A percentile compares a stretch with the other conserved stretches of the same genome.
These are phyloP conservation scores for Boloria euphrosyne DNA, from an alignment of 2,888 invertebrate genomes.

Conservation along the genomic window DNA sequence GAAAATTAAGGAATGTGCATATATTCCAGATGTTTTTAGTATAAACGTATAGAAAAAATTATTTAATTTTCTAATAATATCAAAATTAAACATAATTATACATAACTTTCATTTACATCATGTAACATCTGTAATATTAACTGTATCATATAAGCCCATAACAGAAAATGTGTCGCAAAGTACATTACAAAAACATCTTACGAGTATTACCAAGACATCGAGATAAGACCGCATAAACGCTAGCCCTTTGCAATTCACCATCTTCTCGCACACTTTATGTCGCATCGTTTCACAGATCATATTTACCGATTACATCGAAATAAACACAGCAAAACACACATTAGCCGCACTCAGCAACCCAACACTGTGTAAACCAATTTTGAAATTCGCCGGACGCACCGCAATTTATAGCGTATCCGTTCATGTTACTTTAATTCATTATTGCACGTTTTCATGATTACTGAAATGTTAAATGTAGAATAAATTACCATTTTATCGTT, in stretches of 20 bases:
- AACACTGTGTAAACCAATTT: slow-evolving; percentile 56
- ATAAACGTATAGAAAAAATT: not conserved
- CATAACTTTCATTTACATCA: too few species aligned
- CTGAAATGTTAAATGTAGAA: not conserved
- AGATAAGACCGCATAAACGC: slow-evolving; percentile 69
- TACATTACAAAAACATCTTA: slow-evolving; percentile 1
- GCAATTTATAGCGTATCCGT: slow-evolving; percentile 56
- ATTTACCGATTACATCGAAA: slow-evolving; percentile 24
- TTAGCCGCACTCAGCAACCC: slow-evolving; percentile 52
- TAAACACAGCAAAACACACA: slow-evolving; percentile 34
- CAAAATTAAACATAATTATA: too few species aligned
- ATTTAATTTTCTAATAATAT: too few species aligned
- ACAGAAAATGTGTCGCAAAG: not conserved
- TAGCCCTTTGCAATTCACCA: slow-evolving; percentile 69
- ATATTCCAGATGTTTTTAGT: not conserved
- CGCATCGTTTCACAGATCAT: slow-evolving; percentile 74
- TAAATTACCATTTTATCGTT: slow-evolving; percentile 1
- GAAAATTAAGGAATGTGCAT: not conserved
- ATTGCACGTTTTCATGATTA: slow-evolving; percentile 34
- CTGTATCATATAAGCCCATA: not conserved
- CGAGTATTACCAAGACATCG: slow-evolving; percentile 70
- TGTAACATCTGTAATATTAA: not conserved
- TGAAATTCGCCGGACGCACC: slow-evolving; percentile 67
- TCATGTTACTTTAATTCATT: slow-evolving; percentile 39
- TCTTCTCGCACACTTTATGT: slow-evolving; percentile 71